Conservation (phyloP, 2,113 vertebrate genomes). For the Nyctereutes procyonoides region DNA sequence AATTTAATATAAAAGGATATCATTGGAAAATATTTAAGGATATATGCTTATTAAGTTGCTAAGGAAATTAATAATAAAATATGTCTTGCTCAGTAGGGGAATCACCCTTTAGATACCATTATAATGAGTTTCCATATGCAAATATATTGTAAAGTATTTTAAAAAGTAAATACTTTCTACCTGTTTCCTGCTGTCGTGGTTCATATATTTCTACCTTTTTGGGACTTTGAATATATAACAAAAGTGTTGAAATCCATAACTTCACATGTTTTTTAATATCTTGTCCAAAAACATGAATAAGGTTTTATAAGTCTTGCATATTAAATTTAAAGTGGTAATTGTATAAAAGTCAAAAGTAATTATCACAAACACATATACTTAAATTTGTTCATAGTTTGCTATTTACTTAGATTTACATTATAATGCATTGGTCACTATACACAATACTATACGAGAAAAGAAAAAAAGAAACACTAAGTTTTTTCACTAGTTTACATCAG, state of each 20-base stretch:
- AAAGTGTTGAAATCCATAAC: neutral
- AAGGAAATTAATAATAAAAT: neutral
- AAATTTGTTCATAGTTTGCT: neutral
- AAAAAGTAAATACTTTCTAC: neutral
- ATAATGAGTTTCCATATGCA: neutral
- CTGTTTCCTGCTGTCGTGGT: neutral
- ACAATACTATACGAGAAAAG: neutral
- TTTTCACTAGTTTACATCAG: neutral
- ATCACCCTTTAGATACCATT: neutral
- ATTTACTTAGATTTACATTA: neutral
- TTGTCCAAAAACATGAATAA: neutral
- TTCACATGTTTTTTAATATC: neutral
- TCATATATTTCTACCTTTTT: neutral
- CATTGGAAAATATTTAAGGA: neutral
- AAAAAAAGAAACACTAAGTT: neutral
- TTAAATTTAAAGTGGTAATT: neutral
- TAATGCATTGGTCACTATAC: neutral
- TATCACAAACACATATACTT: neutral
- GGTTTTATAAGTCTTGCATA: neutral
- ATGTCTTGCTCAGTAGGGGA: neutral
- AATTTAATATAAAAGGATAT: constrained; percentile 29
- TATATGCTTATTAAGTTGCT: constrained; percentile 29
- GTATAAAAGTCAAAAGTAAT: neutral
- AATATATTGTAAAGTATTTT: neutral
- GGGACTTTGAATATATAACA: neutral